These are phyloP conservation scores for Euura saliciscinereae DNA, from an alignment of 1,140 invertebrate genomes.

Conservation along the genomic window DNA sequence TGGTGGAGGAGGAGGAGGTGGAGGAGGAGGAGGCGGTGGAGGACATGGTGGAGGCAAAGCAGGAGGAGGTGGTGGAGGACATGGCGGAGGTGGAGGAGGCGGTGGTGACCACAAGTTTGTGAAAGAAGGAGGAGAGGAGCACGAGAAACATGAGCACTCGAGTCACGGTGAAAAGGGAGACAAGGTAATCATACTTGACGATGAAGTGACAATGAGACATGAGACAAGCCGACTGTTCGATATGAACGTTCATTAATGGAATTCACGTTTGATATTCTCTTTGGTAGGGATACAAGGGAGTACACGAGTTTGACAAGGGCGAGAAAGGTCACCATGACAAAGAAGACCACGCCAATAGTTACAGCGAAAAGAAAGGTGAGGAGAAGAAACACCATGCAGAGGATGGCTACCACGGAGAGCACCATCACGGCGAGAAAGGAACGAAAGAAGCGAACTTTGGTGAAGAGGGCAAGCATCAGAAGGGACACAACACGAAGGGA, in stretches of 20 bases:
- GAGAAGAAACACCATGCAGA: conserved; percentile 53
- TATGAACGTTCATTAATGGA: too few relatives aligned
- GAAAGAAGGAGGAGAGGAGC: conserved; percentile 42
- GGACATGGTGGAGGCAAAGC: too few relatives aligned
- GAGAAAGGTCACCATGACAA: conserved; percentile 58
- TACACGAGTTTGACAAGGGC: conserved; percentile 52
- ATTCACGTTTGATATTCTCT: background rate
- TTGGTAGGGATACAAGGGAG: conserved; percentile 48
- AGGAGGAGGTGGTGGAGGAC: too few relatives aligned
- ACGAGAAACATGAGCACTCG: conserved; percentile 40
- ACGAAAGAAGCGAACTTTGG: conserved; percentile 48
- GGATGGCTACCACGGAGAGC: conserved; percentile 47
- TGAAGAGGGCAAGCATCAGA: conserved; percentile 56
- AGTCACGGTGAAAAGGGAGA: conserved; percentile 44
- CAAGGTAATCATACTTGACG: conserved; percentile 37
- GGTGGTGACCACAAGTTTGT: conserved; percentile 34
- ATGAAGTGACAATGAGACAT: background rate
- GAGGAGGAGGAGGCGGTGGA: background rate
- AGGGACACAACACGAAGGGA: conserved; percentile 60
- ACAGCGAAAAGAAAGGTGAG: conserved; percentile 50
- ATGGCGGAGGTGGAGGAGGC: conserved; percentile 8
- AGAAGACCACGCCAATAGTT: conserved; percentile 48
- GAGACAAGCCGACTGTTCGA: too few relatives aligned
- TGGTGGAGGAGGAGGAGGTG: conserved; percentile 11
- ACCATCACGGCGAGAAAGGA: conserved; percentile 47